Evolutionary conservation across 37 sponge, comb jelly and placozoan genomes (phyloP), one percentile per base, ranked within the genome.

Genomic region (Halichondria panicea): DNA sequence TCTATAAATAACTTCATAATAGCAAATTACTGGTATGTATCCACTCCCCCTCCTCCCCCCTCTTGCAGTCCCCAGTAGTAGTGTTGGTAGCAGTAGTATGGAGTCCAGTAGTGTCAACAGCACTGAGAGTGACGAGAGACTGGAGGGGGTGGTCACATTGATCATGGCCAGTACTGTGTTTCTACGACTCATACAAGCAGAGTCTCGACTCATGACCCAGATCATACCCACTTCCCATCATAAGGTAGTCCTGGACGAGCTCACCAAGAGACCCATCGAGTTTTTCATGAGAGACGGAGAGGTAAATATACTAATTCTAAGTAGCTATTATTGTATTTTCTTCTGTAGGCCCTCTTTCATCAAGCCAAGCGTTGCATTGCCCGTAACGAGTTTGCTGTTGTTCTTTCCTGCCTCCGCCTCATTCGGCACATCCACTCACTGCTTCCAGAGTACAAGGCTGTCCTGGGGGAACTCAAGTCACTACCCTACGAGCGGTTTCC

Each of bases 281-380:
- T 88, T 68, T 70, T 85, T 83, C 65, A 77, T 91, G 46, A 68
- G 63, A 5, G 59, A 79, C n/a, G 95, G 85, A 67, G 95, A 95
- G 69, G 94, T 93, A 38, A 6, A 61, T 31, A 28, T 43, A 33
- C n/a, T n/a, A n/a, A n/a, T n/a, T n/a, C n/a, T n/a, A n/a, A n/a
- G n/a, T n/a, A n/a, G n/a, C n/a, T n/a, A 4, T 19, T 52, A 15
- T 31, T 52, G 22, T 35, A 13, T 35, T 12, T 35, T n/a, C 22
- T 28, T 13, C 4, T 34, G 37, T 28, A 84, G 73, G 50, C 39
- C 2, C 25, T 83, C 53, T 50, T 59, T 43, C 73, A 66, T 46
- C 69, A 66, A 37, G 83, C 84, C n/a, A 71, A 70, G 69, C 78
- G 68, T 38, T 63, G 72, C 39, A 37, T 94, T 40, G 35, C 68